Conservation (phyloP, 2,113 vertebrate genomes). For the Phalacrocorax brasilianus region DNA sequence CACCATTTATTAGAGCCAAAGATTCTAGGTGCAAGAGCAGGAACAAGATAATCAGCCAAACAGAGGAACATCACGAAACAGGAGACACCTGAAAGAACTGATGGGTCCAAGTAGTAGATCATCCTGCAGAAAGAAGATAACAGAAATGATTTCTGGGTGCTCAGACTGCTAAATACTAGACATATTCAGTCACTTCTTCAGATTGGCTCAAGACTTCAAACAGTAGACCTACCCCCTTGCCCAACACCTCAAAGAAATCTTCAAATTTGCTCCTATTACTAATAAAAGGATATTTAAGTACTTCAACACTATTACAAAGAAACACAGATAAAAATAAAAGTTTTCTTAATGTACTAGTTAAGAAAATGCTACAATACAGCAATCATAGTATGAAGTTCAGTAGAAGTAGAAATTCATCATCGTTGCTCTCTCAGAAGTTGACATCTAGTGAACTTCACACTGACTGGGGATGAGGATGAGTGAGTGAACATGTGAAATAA, state of each 20-base stretch:
- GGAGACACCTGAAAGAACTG: slow-evolving; percentile 94
- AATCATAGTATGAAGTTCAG: background rate
- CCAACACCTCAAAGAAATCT: background rate
- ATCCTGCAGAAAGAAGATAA: slow-evolving; percentile 75
- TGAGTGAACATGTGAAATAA: background rate
- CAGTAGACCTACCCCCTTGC: background rate
- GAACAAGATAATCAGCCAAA: slow-evolving; percentile 95
- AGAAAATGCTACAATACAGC: background rate
- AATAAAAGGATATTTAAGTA: background rate
- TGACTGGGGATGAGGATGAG: background rate
- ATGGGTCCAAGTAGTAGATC: slow-evolving; percentile 94
- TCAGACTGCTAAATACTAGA: background rate
- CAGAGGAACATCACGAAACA: slow-evolving; percentile 93
- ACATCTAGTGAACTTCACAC: background rate
- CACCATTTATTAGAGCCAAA: slow-evolving; percentile 98
- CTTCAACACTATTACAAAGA: background rate
- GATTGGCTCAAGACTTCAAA: background rate
- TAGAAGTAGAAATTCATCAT: background rate
- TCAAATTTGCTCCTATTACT: background rate
- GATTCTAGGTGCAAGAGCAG: slow-evolving; percentile 91
- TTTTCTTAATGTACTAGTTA: background rate
- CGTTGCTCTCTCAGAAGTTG: background rate
- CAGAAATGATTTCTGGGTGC: background rate
- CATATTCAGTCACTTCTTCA: background rate
- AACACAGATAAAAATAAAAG: background rate